phyloP scores from a whole-genome alignment of 2,888 invertebrate species.

The Rapana venosa region DNA sequence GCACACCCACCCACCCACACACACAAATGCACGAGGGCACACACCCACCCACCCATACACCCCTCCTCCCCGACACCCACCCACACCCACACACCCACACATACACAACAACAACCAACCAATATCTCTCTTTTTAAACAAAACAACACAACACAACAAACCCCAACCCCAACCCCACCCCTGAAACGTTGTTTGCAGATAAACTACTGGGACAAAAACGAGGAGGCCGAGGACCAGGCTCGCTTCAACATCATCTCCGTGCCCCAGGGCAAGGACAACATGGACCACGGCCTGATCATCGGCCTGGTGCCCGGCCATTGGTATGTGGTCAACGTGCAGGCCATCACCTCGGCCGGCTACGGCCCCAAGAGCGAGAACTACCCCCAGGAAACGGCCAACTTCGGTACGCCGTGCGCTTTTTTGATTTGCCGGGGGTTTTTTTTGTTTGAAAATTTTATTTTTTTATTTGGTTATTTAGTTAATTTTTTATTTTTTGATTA shows the following conservation, averaged over 20 bases:
- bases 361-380: constrained; percentile 96
- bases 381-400: constrained; percentile 80
- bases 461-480: background rate
- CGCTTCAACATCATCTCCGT: constrained; percentile 80
- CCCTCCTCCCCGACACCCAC: no score
- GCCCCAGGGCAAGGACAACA: constrained; percentile 79
- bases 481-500: background rate
- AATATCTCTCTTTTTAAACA: no score
- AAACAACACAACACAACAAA: no score
- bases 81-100: no score
- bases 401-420: constrained; percentile 60
- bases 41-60: no score
- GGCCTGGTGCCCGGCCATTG: constrained; percentile 94
- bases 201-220: constrained; percentile 69
- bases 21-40: no score
- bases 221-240: constrained; percentile 84
- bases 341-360: constrained; percentile 96
- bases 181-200: no score
- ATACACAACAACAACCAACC: no score
- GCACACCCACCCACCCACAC: no score
- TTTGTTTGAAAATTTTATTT: background rate
- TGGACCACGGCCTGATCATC: constrained; percentile 92
- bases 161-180: no score
- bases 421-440: background rate
- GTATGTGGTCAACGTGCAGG: constrained; percentile 95